Evolutionary conservation across 2,888 invertebrate species (phyloP).

Genomic region (Petrophora chlorosata): DNA sequence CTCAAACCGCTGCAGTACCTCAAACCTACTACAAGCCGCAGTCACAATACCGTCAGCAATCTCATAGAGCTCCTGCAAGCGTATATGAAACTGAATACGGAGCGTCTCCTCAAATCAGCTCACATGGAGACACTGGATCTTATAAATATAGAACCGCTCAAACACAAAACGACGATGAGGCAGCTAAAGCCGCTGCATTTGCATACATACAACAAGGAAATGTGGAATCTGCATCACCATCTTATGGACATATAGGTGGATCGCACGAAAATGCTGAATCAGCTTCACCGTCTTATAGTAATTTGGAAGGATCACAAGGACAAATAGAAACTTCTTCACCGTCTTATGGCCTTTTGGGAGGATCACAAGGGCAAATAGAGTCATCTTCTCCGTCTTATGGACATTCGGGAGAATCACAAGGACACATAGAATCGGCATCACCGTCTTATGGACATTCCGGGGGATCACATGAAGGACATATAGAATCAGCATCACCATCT

Average conservation of each 20-base stretch:
- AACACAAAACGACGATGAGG: constrained; percentile 42
- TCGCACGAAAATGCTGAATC: constrained; percentile 28
- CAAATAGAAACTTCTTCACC: constrained; percentile 42
- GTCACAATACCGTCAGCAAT: constrained; percentile 59
- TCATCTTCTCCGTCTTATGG: no score
- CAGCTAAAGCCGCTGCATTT: constrained; percentile 38
- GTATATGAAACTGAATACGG: constrained; percentile 48
- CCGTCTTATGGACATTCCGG: constrained; percentile 35
- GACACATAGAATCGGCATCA: constrained; percentile 44
- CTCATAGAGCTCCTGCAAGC: constrained; percentile 39
- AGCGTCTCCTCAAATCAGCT: constrained; percentile 44
- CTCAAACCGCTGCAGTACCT: constrained; percentile 50
- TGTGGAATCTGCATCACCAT: constrained; percentile 34
- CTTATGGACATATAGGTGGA: constrained; percentile 33
- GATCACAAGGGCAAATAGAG: no score
- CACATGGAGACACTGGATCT: constrained; percentile 20
- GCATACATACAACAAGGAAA: constrained; percentile 30
- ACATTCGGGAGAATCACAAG: no score
- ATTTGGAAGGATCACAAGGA: constrained; percentile 44
- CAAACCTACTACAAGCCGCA: constrained; percentile 64
- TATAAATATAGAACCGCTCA: constrained; percentile 28
- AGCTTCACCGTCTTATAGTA: no score
- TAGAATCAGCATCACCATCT: constrained; percentile 35
- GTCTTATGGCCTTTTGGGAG: constrained; percentile 35
- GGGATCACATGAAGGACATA: constrained; percentile 29